Conservation (phyloP, 2,888 invertebrate species). For the Diarsia brunnea region DNA sequence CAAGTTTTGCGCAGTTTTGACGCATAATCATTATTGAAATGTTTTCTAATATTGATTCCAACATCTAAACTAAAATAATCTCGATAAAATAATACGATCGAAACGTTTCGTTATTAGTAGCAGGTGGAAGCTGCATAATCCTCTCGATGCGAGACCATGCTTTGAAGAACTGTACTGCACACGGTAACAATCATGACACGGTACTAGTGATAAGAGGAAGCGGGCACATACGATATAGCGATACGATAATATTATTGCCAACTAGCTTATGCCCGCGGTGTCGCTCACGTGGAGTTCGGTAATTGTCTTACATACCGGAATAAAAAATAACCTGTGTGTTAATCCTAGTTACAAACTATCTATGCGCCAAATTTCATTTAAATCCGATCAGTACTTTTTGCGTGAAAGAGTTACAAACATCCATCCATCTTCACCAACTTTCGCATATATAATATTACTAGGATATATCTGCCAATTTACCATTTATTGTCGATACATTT, state of each 20-base stretch:
- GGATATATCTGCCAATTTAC: background rate
- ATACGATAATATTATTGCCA: background rate
- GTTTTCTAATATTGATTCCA: background rate
- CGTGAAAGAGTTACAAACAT: too few relatives aligned
- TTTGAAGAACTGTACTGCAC: slow-evolving; percentile 61
- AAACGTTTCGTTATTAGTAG: slow-evolving; percentile 45
- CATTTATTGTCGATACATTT: background rate
- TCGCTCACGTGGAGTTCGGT: too few relatives aligned
- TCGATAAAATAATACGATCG: slow-evolving; percentile 20
- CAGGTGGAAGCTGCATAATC: slow-evolving; percentile 47
- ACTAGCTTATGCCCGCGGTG: too few relatives aligned
- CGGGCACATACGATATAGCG: background rate
- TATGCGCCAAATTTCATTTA: too few relatives aligned
- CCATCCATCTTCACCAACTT: too few relatives aligned
- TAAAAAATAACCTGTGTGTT: too few relatives aligned
- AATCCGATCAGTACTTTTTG: too few relatives aligned
- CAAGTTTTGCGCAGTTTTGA: background rate
- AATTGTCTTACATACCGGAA: too few relatives aligned
- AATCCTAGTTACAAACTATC: too few relatives aligned
- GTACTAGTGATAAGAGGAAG: slow-evolving; percentile 4
- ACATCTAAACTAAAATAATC: background rate
- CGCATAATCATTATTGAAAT: background rate
- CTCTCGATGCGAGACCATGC: slow-evolving; percentile 21
- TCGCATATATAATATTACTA: too few relatives aligned
- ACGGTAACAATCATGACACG: slow-evolving; percentile 45